A percentile compares a stretch with the other conserved stretches of the same genome.
Conservation (phyloP, 1,140 invertebrate genomes). For the Zaprionus camerounensis region DNA sequence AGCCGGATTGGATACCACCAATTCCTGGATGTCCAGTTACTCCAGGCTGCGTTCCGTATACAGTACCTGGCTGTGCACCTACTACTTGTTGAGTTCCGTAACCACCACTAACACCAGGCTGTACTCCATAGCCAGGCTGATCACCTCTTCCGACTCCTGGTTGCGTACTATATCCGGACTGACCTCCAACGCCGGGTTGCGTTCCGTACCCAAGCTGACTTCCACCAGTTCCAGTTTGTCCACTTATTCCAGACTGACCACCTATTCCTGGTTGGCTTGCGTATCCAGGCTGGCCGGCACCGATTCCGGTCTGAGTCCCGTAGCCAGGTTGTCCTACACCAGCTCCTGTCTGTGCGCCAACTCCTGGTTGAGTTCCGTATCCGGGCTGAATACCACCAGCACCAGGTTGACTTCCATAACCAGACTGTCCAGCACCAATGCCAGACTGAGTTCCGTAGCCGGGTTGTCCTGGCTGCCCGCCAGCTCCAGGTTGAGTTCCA, state of each 20-base stretch:
- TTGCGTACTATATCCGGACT: constrained; percentile 16
- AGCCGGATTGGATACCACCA: constrained; percentile 1
- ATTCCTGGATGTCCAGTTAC: constrained; percentile 12
- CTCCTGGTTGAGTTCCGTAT: constrained; percentile 14
- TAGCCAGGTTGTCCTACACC: constrained; percentile 24
- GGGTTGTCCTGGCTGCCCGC: constrained; percentile 23
- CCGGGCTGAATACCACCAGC: constrained; percentile 17
- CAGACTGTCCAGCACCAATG: not conserved
- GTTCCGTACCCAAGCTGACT: constrained; percentile 32
- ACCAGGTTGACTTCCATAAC: constrained; percentile 1
- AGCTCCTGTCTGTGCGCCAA: not conserved
- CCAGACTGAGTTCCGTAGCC: constrained; percentile 13
- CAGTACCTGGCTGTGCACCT: constrained; percentile 20
- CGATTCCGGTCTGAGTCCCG: not conserved
- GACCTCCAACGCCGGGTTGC: constrained; percentile 29
- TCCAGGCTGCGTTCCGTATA: constrained; percentile 3
- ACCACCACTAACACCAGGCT: constrained; percentile 14
- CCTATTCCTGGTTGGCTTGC: constrained; percentile 19
- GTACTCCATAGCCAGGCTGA: constrained; percentile 17
- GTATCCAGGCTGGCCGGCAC: not conserved
- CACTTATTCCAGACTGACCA: constrained; percentile 15
- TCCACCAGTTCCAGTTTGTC: constrained; percentile 17
- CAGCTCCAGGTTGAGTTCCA: constrained; percentile 15
- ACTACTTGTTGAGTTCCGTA: constrained; percentile 7
- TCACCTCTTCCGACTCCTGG: not conserved